A percentile compares a stretch with the other conserved stretches of the same genome.
phyloP scores from a whole-genome alignment of 2,888 invertebrate genomes.

The Axea sp. region DNA sequence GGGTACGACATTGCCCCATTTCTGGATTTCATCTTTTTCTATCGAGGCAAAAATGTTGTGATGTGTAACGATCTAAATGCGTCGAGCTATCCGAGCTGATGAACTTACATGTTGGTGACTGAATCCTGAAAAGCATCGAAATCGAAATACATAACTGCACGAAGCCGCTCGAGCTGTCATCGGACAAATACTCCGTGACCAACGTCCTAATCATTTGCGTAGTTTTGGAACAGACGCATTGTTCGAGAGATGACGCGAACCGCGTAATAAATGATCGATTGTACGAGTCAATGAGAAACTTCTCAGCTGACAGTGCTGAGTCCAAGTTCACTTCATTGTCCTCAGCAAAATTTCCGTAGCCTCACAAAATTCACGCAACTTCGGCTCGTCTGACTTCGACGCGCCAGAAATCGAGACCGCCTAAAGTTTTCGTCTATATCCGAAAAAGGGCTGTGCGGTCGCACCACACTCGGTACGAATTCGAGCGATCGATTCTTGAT shows the following conservation, averaged over 20 bases:
- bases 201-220: constrained; percentile 51
- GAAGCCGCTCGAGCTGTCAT: constrained; percentile 35
- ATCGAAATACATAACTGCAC: constrained; percentile 44
- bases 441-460: constrained; percentile 9
- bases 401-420: constrained; percentile 10
- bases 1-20: no score
- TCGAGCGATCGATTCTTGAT: no score
- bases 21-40: no score
- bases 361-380: neutral
- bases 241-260: constrained; percentile 1
- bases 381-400: neutral
- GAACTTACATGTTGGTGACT: constrained; percentile 44
- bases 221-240: constrained; percentile 12
- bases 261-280: neutral
- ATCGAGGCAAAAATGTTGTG: no score
- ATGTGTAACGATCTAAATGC: no score
- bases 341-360: neutral
- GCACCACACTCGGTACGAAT: no score
- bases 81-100: no score
- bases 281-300: neutral
- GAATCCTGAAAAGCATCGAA: constrained; percentile 48
- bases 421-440: constrained; percentile 17
- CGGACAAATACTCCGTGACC: constrained; percentile 28
- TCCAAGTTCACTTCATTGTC: neutral
- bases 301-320: no score